Base-by-base conservation (phyloP, 2,888 invertebrate species). In the Conops quadrifasciatus region DNA sequence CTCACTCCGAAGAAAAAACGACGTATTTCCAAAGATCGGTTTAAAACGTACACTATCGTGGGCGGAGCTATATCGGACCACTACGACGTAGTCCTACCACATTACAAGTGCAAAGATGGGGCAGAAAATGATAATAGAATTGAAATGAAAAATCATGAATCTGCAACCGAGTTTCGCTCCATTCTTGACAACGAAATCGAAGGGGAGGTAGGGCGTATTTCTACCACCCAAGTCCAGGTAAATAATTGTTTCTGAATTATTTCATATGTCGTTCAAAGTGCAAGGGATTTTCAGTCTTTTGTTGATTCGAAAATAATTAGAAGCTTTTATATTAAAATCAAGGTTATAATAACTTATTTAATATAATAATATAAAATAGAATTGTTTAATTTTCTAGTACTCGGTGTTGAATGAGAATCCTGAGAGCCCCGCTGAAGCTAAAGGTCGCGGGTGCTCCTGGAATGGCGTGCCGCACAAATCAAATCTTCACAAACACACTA, bases 31-130 rank as follows among this genome's bases (percentile, higher is more conserved):
- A 93, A 93, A 81, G 94, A 95, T 78, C 89, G 95, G 73, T 94
- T 91, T 81, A 92, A 91, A 82, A 95, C 94, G 0, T 95, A 94
- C 81, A 94, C 93, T 0, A 93, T 94, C 53, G 91, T 90, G 0
- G 91, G 89, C 1, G 89, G 88, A 72, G 86, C 90, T 80, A 86
- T 88, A 2, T 73, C 80, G 0, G 79, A 76, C 30, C 81, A 80
- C 4, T 9, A 36, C 36, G 36, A 36, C 30, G 83, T 64, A 79
- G 80, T 77, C 60, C 36, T n/a, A n/a, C 67, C 85, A 84, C 16
- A 47, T n/a, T 7, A 43, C 36, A 21, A 19, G 4, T 30, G 36
- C 53, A 21, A 24, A 63, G 47, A 26, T 0, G 70, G 36, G 0
- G 78, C 79, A 1, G 71, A 72, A 3, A 83, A 86, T 71, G 84